Base-by-base conservation (phyloP, 2,797 vertebrate genomes). In the Oophaga sylvatica region DNA sequence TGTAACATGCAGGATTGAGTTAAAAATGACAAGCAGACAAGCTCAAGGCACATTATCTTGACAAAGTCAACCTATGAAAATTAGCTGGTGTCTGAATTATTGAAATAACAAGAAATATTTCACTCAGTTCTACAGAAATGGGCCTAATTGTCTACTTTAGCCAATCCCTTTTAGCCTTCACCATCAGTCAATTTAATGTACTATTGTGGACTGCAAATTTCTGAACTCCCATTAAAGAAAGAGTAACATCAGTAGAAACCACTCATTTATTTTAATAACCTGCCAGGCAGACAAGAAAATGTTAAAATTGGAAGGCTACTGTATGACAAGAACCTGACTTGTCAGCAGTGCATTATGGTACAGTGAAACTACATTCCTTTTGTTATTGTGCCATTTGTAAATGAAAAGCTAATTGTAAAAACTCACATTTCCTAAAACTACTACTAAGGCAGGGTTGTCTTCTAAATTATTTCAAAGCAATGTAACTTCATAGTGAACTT, bases 211-310 rank as follows among this genome's bases (percentile, higher is more conserved):
- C 96, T 96, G 96, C 95, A 96, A 95, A 96, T 96, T 96, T 95
- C 94, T 95, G 93, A 91, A 93, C 92, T 97, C 96, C 97, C 95
- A 96, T 98, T 97, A 98, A 94, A 94, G 92, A 92, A 94, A 93
- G 95, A 94, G 92, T 91, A 94, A 95, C 92, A 91, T 94, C 94
- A 95, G 96, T 94, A 95, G 96, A 94, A 93, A 94, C 95, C 93
- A 93, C 95, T 99, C 97, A 98, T 99, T 99, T 98, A 98, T 99
- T 99, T 97, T 98, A 99, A 99, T 98, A 97, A 97, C 96, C 98
- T 99, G 97, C 96, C 97, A 98, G 93, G 93, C 93, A 97, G 97
- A 97, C 97, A 98, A 97, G 96, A 98, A 97, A 96, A 97, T 96
- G 96, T 97, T 97, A 96, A 97, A 97, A 96, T 95, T 96, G 92